Conservation (phyloP, 2,888 invertebrate genomes). For the Dichetophora obliterata region DNA sequence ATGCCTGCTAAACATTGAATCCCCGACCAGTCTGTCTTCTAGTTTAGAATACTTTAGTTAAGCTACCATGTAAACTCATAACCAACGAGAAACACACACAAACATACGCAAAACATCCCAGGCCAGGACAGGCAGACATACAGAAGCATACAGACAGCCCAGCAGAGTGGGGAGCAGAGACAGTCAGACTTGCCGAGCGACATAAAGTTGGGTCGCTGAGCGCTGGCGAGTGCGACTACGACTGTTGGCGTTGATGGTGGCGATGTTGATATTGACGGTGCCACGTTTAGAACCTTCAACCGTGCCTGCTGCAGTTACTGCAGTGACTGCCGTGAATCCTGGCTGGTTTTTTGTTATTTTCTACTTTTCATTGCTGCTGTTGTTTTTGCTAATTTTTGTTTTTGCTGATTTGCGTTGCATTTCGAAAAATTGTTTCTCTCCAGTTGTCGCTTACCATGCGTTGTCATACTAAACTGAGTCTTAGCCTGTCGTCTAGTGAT, state of each 20-base stretch:
- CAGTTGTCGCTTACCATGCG: conserved; percentile 8
- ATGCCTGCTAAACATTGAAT: background rate
- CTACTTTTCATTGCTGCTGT: background rate
- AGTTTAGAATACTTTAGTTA: background rate
- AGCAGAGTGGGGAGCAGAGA: background rate
- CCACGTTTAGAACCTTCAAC: conserved; percentile 5
- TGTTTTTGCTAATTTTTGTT: background rate
- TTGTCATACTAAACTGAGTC: background rate
- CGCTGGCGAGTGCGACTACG: background rate
- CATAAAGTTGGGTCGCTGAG: background rate
- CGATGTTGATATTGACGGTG: conserved; percentile 2
- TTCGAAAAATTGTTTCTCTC: conserved; percentile 23
- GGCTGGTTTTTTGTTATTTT: background rate
- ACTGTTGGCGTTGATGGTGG: conserved; percentile 5
- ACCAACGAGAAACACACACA: conserved; percentile 52
- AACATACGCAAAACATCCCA: background rate
- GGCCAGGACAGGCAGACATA: background rate
- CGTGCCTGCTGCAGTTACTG: background rate
- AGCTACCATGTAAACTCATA: conserved; percentile 64
- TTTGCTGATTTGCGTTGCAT: background rate
- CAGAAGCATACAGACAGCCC: background rate
- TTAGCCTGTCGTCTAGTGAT: background rate
- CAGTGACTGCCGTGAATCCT: conserved; percentile 4
- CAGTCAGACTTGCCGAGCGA: too few relatives aligned
- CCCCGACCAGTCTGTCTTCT: background rate